Conservation (phyloP, 2,888 invertebrate species). For the Brassicogethes aeneus region DNA sequence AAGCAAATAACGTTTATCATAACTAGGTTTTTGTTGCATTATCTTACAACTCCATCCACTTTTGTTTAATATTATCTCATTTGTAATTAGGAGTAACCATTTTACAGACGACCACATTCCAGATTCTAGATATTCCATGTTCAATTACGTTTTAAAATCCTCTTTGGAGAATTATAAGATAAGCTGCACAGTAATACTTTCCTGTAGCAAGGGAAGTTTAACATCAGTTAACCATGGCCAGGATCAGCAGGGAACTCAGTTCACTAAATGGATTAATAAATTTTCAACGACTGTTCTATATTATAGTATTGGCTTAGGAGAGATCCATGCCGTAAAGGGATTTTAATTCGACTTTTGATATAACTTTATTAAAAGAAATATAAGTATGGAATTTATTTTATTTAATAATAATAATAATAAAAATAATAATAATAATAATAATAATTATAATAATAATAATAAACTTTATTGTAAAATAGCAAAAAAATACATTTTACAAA, state of each 20-base stretch:
- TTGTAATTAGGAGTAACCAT: background rate
- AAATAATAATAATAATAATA: too few species aligned
- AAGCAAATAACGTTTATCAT: background rate
- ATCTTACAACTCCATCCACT: background rate
- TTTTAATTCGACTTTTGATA: too few species aligned
- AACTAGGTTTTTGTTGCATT: background rate
- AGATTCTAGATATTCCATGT: background rate
- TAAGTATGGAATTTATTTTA: too few species aligned
- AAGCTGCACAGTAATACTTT: background rate
- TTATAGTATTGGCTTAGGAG: too few species aligned
- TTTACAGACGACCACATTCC: background rate
- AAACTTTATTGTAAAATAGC: too few species aligned
- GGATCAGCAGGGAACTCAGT: background rate
- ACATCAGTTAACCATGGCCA: background rate
- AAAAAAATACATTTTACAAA: too few species aligned
- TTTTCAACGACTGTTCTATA: background rate
- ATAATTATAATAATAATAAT: too few species aligned
- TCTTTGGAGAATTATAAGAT: slow-evolving; percentile 1
- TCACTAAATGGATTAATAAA: background rate
- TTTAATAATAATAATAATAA: too few species aligned
- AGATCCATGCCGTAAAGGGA: too few species aligned
- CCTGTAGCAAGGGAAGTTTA: background rate
- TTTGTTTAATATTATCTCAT: background rate
- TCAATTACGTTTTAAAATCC: slow-evolving; percentile 2
- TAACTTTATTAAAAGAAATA: too few species aligned